Percentiles rank a stretch among this genome's conserved stretches.
Evolutionary conservation across 2,113 vertebrate species (phyloP).

Genomic region (Ophthalmolycus amberensis): DNA sequence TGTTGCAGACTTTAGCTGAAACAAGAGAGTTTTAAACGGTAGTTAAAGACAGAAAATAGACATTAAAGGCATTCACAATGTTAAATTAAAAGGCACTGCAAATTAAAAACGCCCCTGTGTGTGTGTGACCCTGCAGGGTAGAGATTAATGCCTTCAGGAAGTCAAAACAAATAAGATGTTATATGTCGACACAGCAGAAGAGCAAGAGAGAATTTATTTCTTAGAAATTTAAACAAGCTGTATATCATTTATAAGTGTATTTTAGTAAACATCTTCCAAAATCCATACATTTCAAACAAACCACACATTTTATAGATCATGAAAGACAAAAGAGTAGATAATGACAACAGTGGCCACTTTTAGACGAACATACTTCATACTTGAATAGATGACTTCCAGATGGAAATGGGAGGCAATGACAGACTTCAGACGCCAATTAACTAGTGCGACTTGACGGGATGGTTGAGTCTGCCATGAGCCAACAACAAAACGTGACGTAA

Average conservation of each 20-base stretch:
- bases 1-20: conserved; percentile 27
- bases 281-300: conserved; percentile 10
- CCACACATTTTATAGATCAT: background rate
- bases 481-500: conserved; percentile 36
- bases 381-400: conserved; percentile 72
- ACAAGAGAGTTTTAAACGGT: conserved; percentile 48
- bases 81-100: conserved; percentile 18
- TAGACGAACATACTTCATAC: conserved; percentile 61
- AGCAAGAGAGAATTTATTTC: conserved; percentile 13
- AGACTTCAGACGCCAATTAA: conserved; percentile 58
- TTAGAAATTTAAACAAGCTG: conserved; percentile 20
- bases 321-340: conserved; percentile 39
- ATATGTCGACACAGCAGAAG: background rate
- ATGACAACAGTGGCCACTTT: conserved; percentile 20
- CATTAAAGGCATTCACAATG: conserved; percentile 25
- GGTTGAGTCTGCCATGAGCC: conserved; percentile 31
- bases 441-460: conserved; percentile 50
- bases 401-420: conserved; percentile 59
- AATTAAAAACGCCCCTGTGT: conserved; percentile 24
- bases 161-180: conserved; percentile 30
- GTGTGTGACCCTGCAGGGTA: conserved; percentile 8
- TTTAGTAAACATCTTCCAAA: conserved; percentile 11
- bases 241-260: background rate
- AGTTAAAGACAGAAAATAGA: conserved; percentile 46
- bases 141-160: conserved; percentile 34